Evolutionary conservation across 1,140 invertebrate genomes (phyloP), one percentile per base, ranked within the genome.

Genomic region (Heliconius nattereri): DNA sequence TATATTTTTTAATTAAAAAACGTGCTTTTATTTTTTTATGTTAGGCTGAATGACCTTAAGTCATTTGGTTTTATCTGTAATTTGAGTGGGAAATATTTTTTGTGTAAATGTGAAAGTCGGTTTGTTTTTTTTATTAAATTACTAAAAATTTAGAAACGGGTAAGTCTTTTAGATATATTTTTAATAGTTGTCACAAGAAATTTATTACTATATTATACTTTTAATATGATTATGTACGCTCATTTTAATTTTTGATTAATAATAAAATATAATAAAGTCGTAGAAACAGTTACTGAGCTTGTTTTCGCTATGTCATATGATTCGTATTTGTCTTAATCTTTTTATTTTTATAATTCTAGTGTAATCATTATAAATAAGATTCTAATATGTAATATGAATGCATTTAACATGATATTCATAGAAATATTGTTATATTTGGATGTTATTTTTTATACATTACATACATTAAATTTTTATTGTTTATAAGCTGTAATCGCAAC

Each of bases 31-130:
- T 57, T 52, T 52, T 19, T 52, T 20, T 52, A 66, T 66, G 57
- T 26, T 26, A 66, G 23, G 57, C 57, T 66, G 57, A 26, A 66
- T 66, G 57, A 11, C 20, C 2, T 66, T 8, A 66, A 9, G 57
- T 66, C 57, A n/a, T 66, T 66, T 23, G 23, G 57, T 66, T 26
- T n/a, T 66, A 66, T 66, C 57, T 66, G 57, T 26, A 66, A 26
- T 66, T 66, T 66, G 60, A 23, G 60, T 23, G 60, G 60, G 11
- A 66, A 66, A 66, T 66, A 23, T 66, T 29, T 45, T 52, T 19
- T 7, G 5, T 66, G 11, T 66, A 26, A 66, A 29, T 26, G n/a
- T 26, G 8, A 66, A 26, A 3, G 23, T 13, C 29, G 60, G 23
- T 66, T 26, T 29, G 23, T 66, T 1, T 26, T 13, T 57, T 20